Evolutionary conservation across 2,888 invertebrate genomes (phyloP), one percentile per base, ranked within the genome.

Genomic region (Drosophila putrida): DNA sequence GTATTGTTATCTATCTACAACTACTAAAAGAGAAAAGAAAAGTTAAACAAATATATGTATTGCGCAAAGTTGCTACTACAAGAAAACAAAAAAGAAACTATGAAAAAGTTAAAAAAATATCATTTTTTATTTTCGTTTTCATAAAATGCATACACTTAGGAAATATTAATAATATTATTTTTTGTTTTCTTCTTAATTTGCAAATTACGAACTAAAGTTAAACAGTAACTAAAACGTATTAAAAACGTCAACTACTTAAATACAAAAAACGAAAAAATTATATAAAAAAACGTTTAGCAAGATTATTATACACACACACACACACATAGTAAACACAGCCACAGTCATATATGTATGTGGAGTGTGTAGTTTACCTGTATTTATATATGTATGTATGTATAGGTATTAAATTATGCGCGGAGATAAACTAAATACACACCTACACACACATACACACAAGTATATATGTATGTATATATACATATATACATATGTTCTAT

Each of bases 1-100:
- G 88, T 86, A 83, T 82, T 85, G 87, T 82, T 85, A 82, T 78
- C 65, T 65, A 77, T 77, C 63, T 77, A 63, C 50, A 70, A 61
- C 47, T 69, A 63, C 69, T 78, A 66, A 70, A 78, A 67, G 59
- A 63, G 9, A 25, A 61, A 63, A 10, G 6, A 61, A 67, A 73
- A 50, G 55, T 72, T 50, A 55, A 60, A 71, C 44, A 58, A 60
- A 61, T 41, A 53, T 66, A 80, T 71, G 46, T 76, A 82, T 76
- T 67, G 71, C 71, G 50, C 47, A 66, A 63, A 61, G 72, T 82
- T 79, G 36, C 43, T 43, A 43, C 25, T 36, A 66, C 71, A 50
- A 66, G 11, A 47, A 73, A 60, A 68, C 9, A 54, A 55, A 50
- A 50, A 54, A 57, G 8, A 33, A 51, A 65, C 20, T 54, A 58